phyloP scores from a whole-genome alignment of 2,888 invertebrate species.

The Arge pagana region DNA sequence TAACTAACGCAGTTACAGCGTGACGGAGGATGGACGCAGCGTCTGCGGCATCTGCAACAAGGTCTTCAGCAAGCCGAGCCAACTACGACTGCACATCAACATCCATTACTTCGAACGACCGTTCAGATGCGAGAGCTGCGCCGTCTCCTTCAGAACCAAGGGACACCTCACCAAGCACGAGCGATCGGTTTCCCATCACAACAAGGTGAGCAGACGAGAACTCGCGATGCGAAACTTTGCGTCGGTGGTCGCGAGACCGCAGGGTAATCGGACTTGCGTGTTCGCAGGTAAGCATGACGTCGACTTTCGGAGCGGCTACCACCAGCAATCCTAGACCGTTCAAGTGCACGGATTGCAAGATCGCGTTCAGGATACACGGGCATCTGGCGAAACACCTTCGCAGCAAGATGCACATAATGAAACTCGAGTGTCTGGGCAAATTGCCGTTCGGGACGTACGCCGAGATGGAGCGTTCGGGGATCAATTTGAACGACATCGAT shows the following conservation, averaged over 20 bases:
- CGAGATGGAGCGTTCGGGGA: constrained; percentile 88
- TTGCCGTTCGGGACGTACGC: constrained; percentile 93
- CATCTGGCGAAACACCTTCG: constrained; percentile 96
- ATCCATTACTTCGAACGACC: constrained; percentile 95
- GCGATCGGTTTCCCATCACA: constrained; percentile 88
- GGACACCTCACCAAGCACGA: constrained; percentile 94
- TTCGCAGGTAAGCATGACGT: constrained; percentile 75
- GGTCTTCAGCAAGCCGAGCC: constrained; percentile 89
- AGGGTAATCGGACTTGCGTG: too few relatives aligned
- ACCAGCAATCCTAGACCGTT: constrained; percentile 94
- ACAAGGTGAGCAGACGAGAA: constrained; percentile 81
- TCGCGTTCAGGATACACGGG: constrained; percentile 95
- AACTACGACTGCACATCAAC: constrained; percentile 89
- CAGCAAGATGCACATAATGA: constrained; percentile 95
- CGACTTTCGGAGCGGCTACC: constrained; percentile 80
- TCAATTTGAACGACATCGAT: constrained; percentile 91
- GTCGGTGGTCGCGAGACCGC: too few relatives aligned
- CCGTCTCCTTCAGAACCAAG: constrained; percentile 85
- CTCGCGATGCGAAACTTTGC: constrained; percentile 1
- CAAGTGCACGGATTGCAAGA: constrained; percentile 93
- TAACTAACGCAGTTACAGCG: constrained; percentile 47
- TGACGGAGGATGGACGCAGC: constrained; percentile 75
- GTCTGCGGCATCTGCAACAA: constrained; percentile 88
- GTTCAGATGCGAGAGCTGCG: constrained; percentile 89
- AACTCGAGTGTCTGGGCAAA: constrained; percentile 89